A percentile compares a stretch with the other conserved stretches of the same genome.
These are phyloP conservation scores for Catocala nupta DNA, from an alignment of 2,888 invertebrate genomes.

Conservation along the genomic window DNA sequence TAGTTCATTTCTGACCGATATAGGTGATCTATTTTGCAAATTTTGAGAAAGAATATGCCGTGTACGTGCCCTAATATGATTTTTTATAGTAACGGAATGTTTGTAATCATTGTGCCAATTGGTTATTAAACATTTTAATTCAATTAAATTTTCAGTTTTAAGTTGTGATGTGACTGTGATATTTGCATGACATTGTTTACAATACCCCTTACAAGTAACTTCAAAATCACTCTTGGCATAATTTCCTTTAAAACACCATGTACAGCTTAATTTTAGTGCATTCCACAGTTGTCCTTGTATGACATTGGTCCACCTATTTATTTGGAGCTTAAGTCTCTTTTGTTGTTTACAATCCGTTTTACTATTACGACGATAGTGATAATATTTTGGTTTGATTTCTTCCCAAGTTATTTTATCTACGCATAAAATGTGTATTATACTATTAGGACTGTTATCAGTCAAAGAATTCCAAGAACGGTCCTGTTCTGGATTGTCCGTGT, in stretches of 20 bases:
- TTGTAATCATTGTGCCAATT: constrained; percentile 13
- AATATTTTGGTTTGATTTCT: constrained; percentile 15
- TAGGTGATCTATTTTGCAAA: constrained; percentile 11
- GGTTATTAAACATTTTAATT: constrained; percentile 16
- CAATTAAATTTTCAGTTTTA: constrained; percentile 17
- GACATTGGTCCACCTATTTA: constrained; percentile 21
- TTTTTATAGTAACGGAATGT: constrained; percentile 17
- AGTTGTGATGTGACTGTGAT: constrained; percentile 14
- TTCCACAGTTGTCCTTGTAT: constrained; percentile 16
- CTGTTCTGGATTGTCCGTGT: constrained; percentile 15
- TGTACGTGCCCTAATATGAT: constrained; percentile 14
- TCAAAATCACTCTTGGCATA: constrained; percentile 12
- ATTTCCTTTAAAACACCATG: constrained; percentile 18
- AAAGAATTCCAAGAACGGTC: constrained; percentile 14
- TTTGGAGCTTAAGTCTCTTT: constrained; percentile 18
- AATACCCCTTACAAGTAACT: constrained; percentile 17
- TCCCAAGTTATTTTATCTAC: constrained; percentile 19
- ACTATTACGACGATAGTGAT: constrained; percentile 16
- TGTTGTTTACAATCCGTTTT: constrained; percentile 13
- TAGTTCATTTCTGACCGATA: constrained; percentile 15
- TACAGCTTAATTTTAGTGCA: constrained; percentile 15
- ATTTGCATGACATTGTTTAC: too few species aligned
- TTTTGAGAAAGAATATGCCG: constrained; percentile 11
- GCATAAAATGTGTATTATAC: constrained; percentile 18
- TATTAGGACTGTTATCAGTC: constrained; percentile 11